These are phyloP conservation scores for Megamerina dolium DNA, from an alignment of 2,888 invertebrate genomes.

Conservation along the genomic window DNA sequence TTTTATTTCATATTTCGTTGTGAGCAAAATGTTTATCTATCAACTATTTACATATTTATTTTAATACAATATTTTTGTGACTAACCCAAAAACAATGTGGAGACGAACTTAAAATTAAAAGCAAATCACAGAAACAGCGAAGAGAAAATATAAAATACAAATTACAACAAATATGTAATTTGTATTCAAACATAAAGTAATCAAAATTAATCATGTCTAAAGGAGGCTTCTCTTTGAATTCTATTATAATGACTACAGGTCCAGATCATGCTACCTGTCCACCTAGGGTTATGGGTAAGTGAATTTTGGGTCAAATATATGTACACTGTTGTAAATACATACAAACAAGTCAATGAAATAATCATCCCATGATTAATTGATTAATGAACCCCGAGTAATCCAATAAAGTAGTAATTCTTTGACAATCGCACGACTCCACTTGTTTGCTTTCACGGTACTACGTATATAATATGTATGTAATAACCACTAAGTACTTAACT, in stretches of 20 bases:
- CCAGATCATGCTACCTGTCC: slow-evolving; percentile 51
- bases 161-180: slow-evolving; percentile 16
- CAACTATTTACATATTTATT: neutral
- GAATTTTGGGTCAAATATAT: too few species aligned
- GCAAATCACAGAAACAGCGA: neutral
- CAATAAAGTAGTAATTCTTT: neutral
- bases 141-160: slow-evolving; percentile 1
- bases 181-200: slow-evolving; percentile 6
- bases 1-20: too few species aligned
- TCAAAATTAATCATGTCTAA: slow-evolving; percentile 24
- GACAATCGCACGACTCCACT: neutral
- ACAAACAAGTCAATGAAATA: too few species aligned
- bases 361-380: too few species aligned
- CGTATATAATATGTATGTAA: too few species aligned
- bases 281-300: slow-evolving; percentile 51
- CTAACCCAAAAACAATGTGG: slow-evolving; percentile 30
- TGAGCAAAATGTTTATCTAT: too few species aligned
- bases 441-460: neutral
- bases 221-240: slow-evolving; percentile 25
- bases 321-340: too few species aligned
- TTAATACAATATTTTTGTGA: slow-evolving; percentile 31
- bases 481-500: too few species aligned
- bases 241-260: slow-evolving; percentile 44
- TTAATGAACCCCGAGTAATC: neutral
- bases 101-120: slow-evolving; percentile 16